Percentiles rank a stretch among this genome's conserved stretches.
Evolutionary conservation across 2,888 invertebrate species (phyloP).

Genomic region (Helicoverpa assulta): DNA sequence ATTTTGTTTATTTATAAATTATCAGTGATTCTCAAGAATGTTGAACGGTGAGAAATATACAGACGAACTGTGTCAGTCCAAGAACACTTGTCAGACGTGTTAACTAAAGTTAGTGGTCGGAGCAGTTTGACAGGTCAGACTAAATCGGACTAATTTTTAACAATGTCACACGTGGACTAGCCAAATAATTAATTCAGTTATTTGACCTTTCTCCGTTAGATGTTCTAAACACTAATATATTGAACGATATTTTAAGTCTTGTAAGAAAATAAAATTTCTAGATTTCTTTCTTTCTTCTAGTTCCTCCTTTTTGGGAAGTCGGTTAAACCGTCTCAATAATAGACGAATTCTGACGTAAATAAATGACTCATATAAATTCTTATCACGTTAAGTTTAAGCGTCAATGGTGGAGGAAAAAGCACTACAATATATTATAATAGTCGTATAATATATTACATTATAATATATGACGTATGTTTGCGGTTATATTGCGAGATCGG

Average conservation of each 20-base stretch:
- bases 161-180: neutral
- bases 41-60: neutral
- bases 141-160: neutral
- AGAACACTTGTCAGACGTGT: neutral
- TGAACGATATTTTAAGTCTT: too few relatives aligned
- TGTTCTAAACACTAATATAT: too few relatives aligned
- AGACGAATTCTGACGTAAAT: neutral
- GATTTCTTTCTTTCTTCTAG: too few relatives aligned
- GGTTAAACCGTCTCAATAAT: neutral
- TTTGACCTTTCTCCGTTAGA: neutral
- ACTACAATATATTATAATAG: neutral
- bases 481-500: constrained; percentile 9
- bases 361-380: neutral
- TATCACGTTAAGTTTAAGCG: constrained; percentile 7
- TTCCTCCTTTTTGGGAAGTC: too few relatives aligned
- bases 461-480: constrained; percentile 24
- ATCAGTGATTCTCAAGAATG: too few relatives aligned
- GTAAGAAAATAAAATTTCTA: constrained; percentile 6
- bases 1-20: too few relatives aligned
- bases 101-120: neutral
- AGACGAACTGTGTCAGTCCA: neutral
- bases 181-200: neutral
- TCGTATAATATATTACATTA: neutral
- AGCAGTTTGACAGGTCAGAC: neutral
- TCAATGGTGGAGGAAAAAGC: constrained; percentile 34